phyloP scores from a whole-genome alignment of 2,888 invertebrate genomes.

The Nephrotoma guestfalica region DNA sequence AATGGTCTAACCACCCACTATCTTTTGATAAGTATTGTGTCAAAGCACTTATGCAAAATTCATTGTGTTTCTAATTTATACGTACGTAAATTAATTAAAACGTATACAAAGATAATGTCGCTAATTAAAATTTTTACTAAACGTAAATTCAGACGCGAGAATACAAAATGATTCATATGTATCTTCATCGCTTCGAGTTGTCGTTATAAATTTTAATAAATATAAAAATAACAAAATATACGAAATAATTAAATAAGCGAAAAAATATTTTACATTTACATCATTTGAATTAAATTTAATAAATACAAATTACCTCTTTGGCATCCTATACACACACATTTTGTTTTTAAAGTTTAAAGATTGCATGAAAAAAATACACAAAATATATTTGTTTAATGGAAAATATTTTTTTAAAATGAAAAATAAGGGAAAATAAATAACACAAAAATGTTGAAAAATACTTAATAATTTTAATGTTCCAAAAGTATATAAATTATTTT shows the following conservation, averaged over 20 bases:
- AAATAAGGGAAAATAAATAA: background rate
- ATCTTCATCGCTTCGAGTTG: background rate
- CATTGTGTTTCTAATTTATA: background rate
- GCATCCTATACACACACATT: conserved; percentile 27
- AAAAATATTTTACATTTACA: background rate
- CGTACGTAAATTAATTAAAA: background rate
- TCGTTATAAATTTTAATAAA: background rate
- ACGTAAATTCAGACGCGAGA: background rate
- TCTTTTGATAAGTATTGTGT: background rate
- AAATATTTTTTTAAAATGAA: background rate
- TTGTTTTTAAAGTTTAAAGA: conserved; percentile 14
- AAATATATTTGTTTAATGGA: background rate
- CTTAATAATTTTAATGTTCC: background rate
- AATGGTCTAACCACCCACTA: background rate
- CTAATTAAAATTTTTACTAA: background rate
- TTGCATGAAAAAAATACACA: conserved; percentile 11
- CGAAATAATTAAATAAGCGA: background rate
- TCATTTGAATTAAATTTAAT: background rate
- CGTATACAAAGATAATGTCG: background rate
- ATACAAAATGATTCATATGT: background rate
- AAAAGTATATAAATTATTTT: background rate
- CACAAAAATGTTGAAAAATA: background rate
- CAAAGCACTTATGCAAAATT: background rate
- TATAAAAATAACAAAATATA: background rate
- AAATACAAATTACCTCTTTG: conserved; percentile 34